Percentiles rank a stretch among this genome's conserved stretches.
These are phyloP conservation scores for Misgurnus mizolepis DNA, from an alignment of 2,113 vertebrate species.

Conservation along the genomic window DNA sequence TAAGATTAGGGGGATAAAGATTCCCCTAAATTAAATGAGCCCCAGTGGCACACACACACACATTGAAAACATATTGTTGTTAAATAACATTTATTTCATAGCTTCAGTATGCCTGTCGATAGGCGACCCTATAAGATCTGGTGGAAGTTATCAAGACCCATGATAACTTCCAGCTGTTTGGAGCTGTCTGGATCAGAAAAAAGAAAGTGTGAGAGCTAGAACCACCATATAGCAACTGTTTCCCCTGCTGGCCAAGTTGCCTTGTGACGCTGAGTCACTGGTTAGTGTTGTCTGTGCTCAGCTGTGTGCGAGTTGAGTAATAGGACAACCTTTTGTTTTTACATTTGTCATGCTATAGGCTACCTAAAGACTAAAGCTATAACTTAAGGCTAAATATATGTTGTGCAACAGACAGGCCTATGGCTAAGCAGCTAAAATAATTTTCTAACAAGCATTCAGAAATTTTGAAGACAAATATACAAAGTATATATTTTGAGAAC, in stretches of 20 bases:
- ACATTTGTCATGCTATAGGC: background rate
- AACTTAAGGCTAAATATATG: background rate
- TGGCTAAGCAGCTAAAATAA: background rate
- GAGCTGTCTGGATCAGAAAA: background rate
- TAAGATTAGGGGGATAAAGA: too few relatives aligned
- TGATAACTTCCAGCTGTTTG: background rate
- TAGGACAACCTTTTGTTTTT: background rate
- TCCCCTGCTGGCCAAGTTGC: conserved; percentile 38
- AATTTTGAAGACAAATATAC: too few relatives aligned
- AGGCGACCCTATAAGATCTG: too few relatives aligned
- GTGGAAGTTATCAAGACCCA: too few relatives aligned
- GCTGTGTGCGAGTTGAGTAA: background rate
- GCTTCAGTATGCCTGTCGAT: background rate
- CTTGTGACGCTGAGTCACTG: conserved; percentile 51
- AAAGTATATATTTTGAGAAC: background rate
- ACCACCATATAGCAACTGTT: conserved; percentile 57
- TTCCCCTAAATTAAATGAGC: too few relatives aligned
- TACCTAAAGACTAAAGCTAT: too few relatives aligned
- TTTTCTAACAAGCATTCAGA: background rate
- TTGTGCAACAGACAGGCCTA: background rate
- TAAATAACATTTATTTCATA: background rate
- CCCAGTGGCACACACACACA: too few relatives aligned
- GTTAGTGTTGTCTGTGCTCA: conserved; percentile 4
- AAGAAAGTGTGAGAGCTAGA: conserved; percentile 31
- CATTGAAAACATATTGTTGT: too few relatives aligned